Evolutionary conservation across 2,113 vertebrate species (phyloP).

Genomic region (Tachysurus fulvidraco): DNA sequence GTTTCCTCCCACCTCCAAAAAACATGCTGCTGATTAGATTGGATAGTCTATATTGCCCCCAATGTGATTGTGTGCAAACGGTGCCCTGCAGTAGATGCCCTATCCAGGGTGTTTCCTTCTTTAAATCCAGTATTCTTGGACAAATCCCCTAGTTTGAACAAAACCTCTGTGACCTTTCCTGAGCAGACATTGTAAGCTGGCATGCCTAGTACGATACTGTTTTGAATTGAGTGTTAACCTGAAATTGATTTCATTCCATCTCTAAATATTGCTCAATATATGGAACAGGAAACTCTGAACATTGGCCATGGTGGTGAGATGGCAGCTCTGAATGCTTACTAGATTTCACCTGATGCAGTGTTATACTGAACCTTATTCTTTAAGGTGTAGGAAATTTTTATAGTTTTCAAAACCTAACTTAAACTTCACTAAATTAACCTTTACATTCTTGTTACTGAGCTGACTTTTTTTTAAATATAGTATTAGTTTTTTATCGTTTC

Average conservation of each 20-base stretch:
- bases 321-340: neutral
- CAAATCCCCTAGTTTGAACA: neutral
- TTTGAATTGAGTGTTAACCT: neutral
- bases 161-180: neutral
- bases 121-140: too few relatives aligned
- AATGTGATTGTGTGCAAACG: too few relatives aligned
- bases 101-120: too few relatives aligned
- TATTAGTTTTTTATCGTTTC: neutral
- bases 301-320: neutral
- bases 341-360: neutral
- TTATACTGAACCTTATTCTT: neutral
- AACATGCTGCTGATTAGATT: too few relatives aligned
- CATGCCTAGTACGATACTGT: neutral
- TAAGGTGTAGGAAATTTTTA: neutral
- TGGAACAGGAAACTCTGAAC: neutral
- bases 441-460: neutral
- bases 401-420: neutral
- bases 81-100: too few relatives aligned
- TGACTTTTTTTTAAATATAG: neutral
- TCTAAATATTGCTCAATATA: neutral
- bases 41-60: too few relatives aligned
- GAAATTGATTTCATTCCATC: neutral
- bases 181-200: neutral
- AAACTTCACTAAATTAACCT: neutral
- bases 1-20: too few relatives aligned